Evolutionary conservation across 2,113 vertebrate species (phyloP).

Genomic region (Dasyprocta punctata): DNA sequence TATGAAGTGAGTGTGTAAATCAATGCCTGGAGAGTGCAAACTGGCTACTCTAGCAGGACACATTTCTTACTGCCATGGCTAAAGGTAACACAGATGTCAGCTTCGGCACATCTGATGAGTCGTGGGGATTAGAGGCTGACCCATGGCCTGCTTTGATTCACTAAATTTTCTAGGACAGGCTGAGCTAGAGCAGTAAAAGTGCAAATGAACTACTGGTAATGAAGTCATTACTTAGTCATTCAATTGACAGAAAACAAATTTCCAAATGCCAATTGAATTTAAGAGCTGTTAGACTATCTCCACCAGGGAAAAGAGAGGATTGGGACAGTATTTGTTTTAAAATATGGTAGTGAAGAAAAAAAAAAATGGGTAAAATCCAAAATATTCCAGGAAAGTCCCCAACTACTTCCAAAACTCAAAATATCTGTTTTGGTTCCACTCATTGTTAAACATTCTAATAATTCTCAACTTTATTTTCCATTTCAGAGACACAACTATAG

Average conservation of each 20-base stretch:
- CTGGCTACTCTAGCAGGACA: neutral
- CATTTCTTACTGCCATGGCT: neutral
- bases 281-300: neutral
- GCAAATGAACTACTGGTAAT: neutral
- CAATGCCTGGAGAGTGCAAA: neutral
- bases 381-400: neutral
- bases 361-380: conserved; percentile 12
- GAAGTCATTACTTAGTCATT: neutral
- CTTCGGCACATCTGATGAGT: neutral
- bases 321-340: neutral
- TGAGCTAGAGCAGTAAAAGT: neutral
- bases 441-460: conserved; percentile 40
- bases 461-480: neutral
- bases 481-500: neutral
- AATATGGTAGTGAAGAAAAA: neutral
- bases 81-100: neutral
- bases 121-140: neutral
- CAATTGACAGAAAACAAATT: conserved; percentile 22
- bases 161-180: neutral
- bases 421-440: neutral
- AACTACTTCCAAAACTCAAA: neutral
- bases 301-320: neutral
- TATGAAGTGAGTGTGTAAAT: neutral
- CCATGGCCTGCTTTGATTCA: neutral
- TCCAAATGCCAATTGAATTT: conserved; percentile 6